Evolutionary conservation across 1,140 invertebrate genomes (phyloP).

Genomic region (Drosophila seguyi): DNA sequence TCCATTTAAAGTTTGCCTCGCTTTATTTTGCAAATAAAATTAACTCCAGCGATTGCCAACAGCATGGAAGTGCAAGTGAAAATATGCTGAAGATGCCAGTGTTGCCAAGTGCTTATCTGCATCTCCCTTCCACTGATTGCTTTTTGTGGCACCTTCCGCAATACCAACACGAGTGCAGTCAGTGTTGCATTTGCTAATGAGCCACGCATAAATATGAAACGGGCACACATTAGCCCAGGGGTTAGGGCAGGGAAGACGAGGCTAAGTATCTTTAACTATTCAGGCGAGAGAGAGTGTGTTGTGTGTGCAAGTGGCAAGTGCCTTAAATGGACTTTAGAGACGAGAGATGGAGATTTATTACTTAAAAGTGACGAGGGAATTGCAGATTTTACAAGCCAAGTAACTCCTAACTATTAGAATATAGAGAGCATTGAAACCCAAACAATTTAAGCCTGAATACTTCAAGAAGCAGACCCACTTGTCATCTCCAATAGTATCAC

Average conservation of each 20-base stretch:
- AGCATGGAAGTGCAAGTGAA: slow-evolving; percentile 73
- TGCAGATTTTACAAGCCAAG: background rate
- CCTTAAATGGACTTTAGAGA: slow-evolving; percentile 11
- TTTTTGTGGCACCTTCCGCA: slow-evolving; percentile 27
- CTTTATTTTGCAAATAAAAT: slow-evolving; percentile 84
- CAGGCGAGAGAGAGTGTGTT: slow-evolving; percentile 6
- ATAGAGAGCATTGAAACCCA: background rate
- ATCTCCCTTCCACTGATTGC: slow-evolving; percentile 22
- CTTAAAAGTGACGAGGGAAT: slow-evolving; percentile 6
- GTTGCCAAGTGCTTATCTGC: slow-evolving; percentile 58
- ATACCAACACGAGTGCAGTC: slow-evolving; percentile 2
- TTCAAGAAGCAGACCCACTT: background rate
- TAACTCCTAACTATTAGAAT: background rate
- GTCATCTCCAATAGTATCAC: background rate
- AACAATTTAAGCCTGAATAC: background rate
- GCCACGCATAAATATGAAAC: slow-evolving; percentile 77
- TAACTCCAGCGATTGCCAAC: slow-evolving; percentile 65
- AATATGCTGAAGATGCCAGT: slow-evolving; percentile 58
- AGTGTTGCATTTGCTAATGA: slow-evolving; percentile 68
- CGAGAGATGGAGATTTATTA: slow-evolving; percentile 6
- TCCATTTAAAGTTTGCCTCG: slow-evolving; percentile 83
- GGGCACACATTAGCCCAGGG: slow-evolving; percentile 75
- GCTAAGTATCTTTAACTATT: slow-evolving; percentile 11
- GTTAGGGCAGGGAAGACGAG: slow-evolving; percentile 4
- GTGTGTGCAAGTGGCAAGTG: slow-evolving; percentile 9